A percentile compares a stretch with the other conserved stretches of the same genome.
These are phyloP conservation scores for Epinotia demarniana DNA, from an alignment of 2,888 invertebrate genomes.

Conservation along the genomic window DNA sequence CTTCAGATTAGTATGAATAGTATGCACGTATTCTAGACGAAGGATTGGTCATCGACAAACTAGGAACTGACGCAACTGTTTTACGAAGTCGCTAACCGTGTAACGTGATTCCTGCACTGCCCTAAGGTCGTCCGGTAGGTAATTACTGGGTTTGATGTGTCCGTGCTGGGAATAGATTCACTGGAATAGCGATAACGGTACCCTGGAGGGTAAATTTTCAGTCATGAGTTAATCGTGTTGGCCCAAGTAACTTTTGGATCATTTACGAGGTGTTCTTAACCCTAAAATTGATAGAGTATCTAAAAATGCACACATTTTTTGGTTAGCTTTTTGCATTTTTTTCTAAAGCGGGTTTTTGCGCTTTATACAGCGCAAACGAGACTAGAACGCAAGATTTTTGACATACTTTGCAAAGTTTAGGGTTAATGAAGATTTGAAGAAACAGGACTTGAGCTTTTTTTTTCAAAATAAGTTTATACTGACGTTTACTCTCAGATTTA, in stretches of 20 bases:
- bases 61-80: conserved; percentile 31
- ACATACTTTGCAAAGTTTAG: too few species aligned
- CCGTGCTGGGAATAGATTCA: conserved; percentile 29
- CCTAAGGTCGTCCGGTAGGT: conserved; percentile 40
- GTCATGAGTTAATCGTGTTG: conserved; percentile 1
- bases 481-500: too few species aligned
- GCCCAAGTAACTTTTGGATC: not conserved
- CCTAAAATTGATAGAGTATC: too few species aligned
- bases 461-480: not conserved
- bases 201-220: conserved; percentile 21
- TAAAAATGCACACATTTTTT: too few species aligned
- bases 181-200: conserved; percentile 37
- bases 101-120: conserved; percentile 34
- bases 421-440: too few species aligned
- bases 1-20: not conserved
- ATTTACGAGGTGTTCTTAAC: not conserved
- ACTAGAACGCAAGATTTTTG: too few species aligned
- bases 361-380: too few species aligned
- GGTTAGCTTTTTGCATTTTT: too few species aligned
- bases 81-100: conserved; percentile 39
- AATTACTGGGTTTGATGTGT: conserved; percentile 42
- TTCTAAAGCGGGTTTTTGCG: too few species aligned
- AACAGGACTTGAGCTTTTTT: not conserved
- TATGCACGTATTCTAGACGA: not conserved
- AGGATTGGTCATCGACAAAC: conserved; percentile 5